Percentiles rank a stretch among this genome's conserved stretches.
Evolutionary conservation across 2,113 vertebrate genomes (phyloP).

Genomic region (Ceyx melanurus): DNA sequence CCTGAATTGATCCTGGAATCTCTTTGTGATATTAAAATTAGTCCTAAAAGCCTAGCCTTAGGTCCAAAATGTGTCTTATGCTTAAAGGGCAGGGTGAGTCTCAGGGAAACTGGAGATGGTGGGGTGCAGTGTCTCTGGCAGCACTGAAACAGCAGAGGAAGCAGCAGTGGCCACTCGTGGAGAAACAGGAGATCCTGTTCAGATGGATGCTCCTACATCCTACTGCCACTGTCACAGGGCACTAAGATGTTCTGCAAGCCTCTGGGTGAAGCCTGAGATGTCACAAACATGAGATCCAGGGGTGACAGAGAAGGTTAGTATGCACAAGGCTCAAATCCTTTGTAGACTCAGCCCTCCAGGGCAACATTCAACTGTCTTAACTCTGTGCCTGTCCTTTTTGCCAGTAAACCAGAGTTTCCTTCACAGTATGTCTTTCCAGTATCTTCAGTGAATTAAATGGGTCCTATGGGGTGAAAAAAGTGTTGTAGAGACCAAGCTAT

Average conservation of each 20-base stretch:
- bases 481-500: background rate
- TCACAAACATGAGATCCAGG: background rate
- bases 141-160: background rate
- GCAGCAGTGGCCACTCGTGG: background rate
- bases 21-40: background rate
- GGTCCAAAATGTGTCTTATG: background rate
- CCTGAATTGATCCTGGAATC: background rate
- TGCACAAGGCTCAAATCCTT: background rate
- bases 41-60: constrained; percentile 7
- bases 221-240: rapidly evolving
- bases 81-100: background rate
- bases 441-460: background rate
- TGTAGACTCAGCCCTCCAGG: background rate
- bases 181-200: background rate
- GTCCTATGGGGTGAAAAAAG: background rate
- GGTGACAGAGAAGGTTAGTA: rapidly evolving
- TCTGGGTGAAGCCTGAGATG: background rate
- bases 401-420: background rate
- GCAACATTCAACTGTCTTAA: background rate
- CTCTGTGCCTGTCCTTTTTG: background rate
- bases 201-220: background rate
- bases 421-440: rapidly evolving
- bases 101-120: background rate
- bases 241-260: background rate
- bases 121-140: background rate